Percentiles rank a stretch among this genome's conserved stretches.
These are phyloP conservation scores for Corythaixoides concolor DNA, from an alignment of 2,113 vertebrate genomes.

Conservation along the genomic window DNA sequence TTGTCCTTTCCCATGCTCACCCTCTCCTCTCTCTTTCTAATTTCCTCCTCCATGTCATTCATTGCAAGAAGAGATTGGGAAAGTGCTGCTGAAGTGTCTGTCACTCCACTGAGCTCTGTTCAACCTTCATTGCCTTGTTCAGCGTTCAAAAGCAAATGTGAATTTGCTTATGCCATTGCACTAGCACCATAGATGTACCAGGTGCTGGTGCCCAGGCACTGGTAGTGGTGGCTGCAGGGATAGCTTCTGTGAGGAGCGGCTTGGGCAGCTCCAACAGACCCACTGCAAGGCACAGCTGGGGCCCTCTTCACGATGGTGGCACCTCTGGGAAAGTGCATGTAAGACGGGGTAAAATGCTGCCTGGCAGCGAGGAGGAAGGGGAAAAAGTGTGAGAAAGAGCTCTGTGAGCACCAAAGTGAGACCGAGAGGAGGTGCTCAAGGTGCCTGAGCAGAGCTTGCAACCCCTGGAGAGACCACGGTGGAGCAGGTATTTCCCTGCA, in stretches of 20 bases:
- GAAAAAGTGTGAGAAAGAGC: neutral
- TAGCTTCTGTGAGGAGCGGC: neutral
- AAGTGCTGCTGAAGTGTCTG: neutral
- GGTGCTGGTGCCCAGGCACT: neutral
- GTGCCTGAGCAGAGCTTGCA: neutral
- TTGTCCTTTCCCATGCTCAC: neutral
- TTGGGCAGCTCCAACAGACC: fast-evolving
- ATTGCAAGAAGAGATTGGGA: neutral
- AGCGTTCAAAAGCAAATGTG: neutral
- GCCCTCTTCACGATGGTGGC: neutral
- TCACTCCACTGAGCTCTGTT: neutral
- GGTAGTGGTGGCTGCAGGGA: neutral
- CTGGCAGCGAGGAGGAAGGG: neutral
- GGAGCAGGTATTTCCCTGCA: neutral
- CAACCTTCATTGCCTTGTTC: neutral
- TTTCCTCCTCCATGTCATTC: neutral
- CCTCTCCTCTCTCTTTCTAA: neutral
- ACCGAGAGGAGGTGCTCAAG: neutral
- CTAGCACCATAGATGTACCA: neutral
- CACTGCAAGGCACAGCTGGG: neutral
- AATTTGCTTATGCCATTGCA: neutral
- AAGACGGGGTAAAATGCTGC: neutral
- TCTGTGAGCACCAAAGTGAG: neutral
- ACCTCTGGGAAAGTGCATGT: neutral
- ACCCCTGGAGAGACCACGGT: neutral